Evolutionary conservation across 2,113 vertebrate species (phyloP), one percentile per base, ranked within the genome.

Genomic region (Balaenoptera acutorostrata): DNA sequence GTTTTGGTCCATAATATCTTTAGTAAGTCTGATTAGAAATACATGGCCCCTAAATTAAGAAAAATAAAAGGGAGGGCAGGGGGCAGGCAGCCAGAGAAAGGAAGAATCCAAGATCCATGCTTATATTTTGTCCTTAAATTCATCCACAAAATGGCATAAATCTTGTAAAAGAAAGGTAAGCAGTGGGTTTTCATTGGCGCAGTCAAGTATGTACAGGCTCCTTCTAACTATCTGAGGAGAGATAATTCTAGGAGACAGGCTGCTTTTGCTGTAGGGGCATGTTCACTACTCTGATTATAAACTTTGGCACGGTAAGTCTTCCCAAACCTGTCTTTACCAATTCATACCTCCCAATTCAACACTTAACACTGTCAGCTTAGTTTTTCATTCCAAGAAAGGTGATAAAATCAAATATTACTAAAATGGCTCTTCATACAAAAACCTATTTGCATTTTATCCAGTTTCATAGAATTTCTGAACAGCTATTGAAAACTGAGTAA

Each of bases 11-110:
- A 46, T 61, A 59, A 74, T 36, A 68, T 74, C 74, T 86, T 61
- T 44, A 57, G 69, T 81, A 87, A 66, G 41, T 85, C 39, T 94
- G 49, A 55, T 93, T 36, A 96, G 80, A 94, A 96, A 93, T 39
- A 63, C 2, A 39, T 1, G 15, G 27, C 57, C 8, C 83, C 9
- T 18, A 63, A 81, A 72, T 63, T 72, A 91, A 91, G 80, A 72
- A 57, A 46, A 92, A 74, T 57, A 31, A 31, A n/a, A 31, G 21
- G 9, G 13, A 57, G 18, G 20, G 39, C 0, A 3, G 77, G 29
- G 4, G 9, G 21, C 49, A n/a, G n/a, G 17, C 4, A 64, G 52
- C 33, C 39, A 57, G n/a, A 87, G 59, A 95, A 87, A 61, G 49
- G 72, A 61, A 39, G 84, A 92, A 75, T 59, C 78, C 13, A 52